Evolutionary conservation across 2,113 vertebrate genomes (phyloP).

Genomic region (Platichthys flesus): DNA sequence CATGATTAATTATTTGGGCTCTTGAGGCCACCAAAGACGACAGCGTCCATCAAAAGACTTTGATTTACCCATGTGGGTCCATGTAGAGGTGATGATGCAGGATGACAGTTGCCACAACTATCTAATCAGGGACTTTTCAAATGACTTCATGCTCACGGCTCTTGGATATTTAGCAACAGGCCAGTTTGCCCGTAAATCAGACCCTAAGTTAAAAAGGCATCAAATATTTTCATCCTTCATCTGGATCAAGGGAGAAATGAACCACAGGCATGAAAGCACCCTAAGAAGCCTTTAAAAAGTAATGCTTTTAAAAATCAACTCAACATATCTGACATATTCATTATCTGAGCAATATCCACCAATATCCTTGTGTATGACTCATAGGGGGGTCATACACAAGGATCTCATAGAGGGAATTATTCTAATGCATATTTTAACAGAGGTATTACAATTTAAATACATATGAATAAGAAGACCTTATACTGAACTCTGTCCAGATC

Average conservation of each 20-base stretch:
- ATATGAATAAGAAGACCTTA: neutral
- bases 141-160: neutral
- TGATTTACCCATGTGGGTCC: neutral
- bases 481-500: neutral
- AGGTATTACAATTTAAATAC: neutral
- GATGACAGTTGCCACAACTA: constrained; percentile 1
- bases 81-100: neutral
- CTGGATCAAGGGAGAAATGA: neutral
- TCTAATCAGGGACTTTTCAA: neutral
- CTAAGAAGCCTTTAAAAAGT: neutral
- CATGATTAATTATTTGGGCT: neutral
- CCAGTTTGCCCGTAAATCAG: neutral
- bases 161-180: neutral
- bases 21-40: neutral
- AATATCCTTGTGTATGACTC: no score
- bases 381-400: neutral
- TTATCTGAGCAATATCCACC: neutral
- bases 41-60: neutral
- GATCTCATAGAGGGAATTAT: neutral
- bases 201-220: neutral
- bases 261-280: neutral
- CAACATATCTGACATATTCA: neutral
- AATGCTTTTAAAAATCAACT: neutral
- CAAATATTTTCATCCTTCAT: neutral
- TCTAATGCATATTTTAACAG: neutral